Evolutionary conservation across 1,140 invertebrate genomes (phyloP).

Genomic region (Rhizoglyphus robini): DNA sequence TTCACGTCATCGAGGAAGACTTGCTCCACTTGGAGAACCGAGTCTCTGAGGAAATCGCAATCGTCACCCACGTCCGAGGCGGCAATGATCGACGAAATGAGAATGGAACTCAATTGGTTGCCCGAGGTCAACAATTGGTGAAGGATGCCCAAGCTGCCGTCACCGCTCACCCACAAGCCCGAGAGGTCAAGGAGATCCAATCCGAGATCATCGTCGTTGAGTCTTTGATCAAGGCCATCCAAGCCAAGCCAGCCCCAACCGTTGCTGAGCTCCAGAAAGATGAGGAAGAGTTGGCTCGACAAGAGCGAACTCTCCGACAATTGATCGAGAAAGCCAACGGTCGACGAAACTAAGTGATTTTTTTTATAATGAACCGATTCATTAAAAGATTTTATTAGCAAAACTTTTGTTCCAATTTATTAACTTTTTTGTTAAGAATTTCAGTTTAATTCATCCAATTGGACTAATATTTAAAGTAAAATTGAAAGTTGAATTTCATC

Average conservation of each 20-base stretch:
- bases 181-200: not conserved
- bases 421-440: too few relatives aligned
- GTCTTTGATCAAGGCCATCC: not conserved
- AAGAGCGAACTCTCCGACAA: not conserved
- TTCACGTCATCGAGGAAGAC: not conserved
- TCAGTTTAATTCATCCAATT: too few relatives aligned
- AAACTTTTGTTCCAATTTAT: too few relatives aligned
- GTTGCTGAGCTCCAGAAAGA: not conserved
- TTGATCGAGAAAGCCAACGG: not conserved
- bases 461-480: too few relatives aligned
- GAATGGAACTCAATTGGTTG: not conserved
- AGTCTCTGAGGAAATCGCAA: not conserved
- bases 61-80: not conserved
- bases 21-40: not conserved
- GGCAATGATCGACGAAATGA: not conserved
- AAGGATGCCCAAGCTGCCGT: not conserved
- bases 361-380: too few relatives aligned
- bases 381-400: too few relatives aligned
- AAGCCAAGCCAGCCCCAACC: not conserved
- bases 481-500: too few relatives aligned
- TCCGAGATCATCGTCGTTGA: not conserved
- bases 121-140: not conserved
- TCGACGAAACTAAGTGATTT: not conserved
- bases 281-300: not conserved
- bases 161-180: not conserved